Conservation (phyloP, 2,888 invertebrate species). For the Penaeus monodon region DNA sequence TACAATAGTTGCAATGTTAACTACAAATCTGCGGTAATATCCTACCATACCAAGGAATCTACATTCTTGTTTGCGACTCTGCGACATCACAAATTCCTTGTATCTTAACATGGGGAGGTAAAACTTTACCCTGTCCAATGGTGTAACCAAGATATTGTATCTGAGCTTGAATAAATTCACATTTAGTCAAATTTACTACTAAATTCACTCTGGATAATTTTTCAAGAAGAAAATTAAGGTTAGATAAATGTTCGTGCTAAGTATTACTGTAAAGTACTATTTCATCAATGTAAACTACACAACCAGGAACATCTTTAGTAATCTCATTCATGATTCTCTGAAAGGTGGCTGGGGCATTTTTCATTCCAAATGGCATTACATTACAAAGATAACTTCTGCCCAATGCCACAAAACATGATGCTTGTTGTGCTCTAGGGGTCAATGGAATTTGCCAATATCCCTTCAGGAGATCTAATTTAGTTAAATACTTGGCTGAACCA, state of each 20-base stretch:
- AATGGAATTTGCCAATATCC: no score
- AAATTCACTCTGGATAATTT: slow-evolving; percentile 6
- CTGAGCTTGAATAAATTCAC: neutral
- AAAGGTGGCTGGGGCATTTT: slow-evolving; percentile 7
- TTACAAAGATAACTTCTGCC: neutral
- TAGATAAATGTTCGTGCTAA: neutral
- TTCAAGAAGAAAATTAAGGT: neutral
- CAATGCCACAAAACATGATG: neutral
- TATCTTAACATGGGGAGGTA: neutral
- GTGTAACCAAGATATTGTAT: neutral
- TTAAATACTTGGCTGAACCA: no score
- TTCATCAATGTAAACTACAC: neutral
- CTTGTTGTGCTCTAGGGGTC: no score
- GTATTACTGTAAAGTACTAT: neutral
- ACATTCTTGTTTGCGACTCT: neutral
- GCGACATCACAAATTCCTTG: neutral
- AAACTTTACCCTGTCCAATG: slow-evolving; percentile 1
- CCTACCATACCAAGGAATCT: slow-evolving; percentile 6
- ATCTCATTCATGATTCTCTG: neutral
- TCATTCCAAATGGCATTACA: neutral
- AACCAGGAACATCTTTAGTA: neutral
- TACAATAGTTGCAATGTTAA: neutral
- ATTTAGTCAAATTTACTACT: neutral
- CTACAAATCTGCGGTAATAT: neutral
- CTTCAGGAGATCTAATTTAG: no score